Evolutionary conservation across 1,140 invertebrate genomes (phyloP), one percentile per base, ranked within the genome.

Genomic region (Trichomalopsis sarcophagae): DNA sequence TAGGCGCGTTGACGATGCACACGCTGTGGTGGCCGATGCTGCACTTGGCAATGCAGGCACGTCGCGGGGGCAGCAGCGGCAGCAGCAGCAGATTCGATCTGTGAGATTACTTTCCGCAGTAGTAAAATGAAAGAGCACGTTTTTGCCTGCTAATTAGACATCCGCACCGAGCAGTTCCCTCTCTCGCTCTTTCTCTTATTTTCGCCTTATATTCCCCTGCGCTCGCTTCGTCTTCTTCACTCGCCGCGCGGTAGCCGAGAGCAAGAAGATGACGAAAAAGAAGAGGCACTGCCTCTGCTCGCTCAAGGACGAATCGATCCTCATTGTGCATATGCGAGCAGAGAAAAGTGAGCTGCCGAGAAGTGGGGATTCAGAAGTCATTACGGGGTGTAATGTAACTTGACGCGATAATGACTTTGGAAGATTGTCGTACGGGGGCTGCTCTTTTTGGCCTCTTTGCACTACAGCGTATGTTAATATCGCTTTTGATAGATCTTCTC

Each of bases 121-220:
- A 84, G 66, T 84, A 84, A 84, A 84, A 79, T 79, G 66, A 78
- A 84, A 84, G 44, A 84, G 66, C 75, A 71, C 82, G 82, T 78
- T 84, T 84, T 78, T 79, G 44, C 82, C 36, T 78, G 66, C 82
- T 84, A 84, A 84, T 84, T 84, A 84, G 82, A 79, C 66, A 84
- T 69, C 33, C 30, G 17, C 62, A 36, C 33, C 27, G 36, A 7
- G 14, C 10, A 83, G 74, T 69, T 69, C n/a, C 40, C 6, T 47
- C 1, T 76, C 74, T 47, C 11, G 3, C 23, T 36, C 33, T 74
- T 74, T n/a, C 74, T 77, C 27, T 77, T 77, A 50, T 77, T 77
- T 77, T 66, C 27, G 0, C 23, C 68, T 7, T 69, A 69, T 68
- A 68, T 21, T n/a, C 69, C 55, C 33, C 36, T 21, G 23, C 17